Evolutionary conservation across 2,888 invertebrate genomes (phyloP).

Genomic region (Ephialtes manifestator): DNA sequence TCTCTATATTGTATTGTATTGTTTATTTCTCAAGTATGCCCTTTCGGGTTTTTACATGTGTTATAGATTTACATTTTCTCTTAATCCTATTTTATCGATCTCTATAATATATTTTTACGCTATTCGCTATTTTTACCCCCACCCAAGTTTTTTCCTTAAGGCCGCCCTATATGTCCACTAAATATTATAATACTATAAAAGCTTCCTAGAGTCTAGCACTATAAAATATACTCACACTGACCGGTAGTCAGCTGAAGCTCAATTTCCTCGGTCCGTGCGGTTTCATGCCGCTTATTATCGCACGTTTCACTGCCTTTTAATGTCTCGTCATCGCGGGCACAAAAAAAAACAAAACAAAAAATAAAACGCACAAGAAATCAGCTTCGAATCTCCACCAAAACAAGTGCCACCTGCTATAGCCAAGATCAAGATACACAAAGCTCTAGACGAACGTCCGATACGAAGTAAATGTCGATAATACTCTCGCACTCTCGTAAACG

Average conservation of each 20-base stretch:
- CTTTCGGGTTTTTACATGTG: no score
- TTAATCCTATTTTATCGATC: no score
- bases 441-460: conserved; percentile 66
- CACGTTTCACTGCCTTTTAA: conserved; percentile 48
- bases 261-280: conserved; percentile 66
- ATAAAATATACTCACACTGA: conserved; percentile 69
- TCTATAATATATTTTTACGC: no score
- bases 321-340: conserved; percentile 53
- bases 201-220: not conserved
- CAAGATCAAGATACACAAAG: not conserved
- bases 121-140: no score
- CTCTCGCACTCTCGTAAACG: conserved; percentile 41
- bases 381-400: not conserved
- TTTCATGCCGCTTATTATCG: conserved; percentile 60
- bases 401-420: not conserved
- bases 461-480: conserved; percentile 52
- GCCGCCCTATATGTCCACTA: no score
- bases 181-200: not conserved
- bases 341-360: not conserved
- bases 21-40: no score
- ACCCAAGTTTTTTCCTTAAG: no score
- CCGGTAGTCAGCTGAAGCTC: conserved; percentile 71
- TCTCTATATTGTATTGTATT: no score
- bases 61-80: no score
- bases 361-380: not conserved